Percentiles rank a stretch among this genome's conserved stretches.
phyloP scores from a whole-genome alignment of 2,888 invertebrate species.

The Sinhomidia bicolor region DNA sequence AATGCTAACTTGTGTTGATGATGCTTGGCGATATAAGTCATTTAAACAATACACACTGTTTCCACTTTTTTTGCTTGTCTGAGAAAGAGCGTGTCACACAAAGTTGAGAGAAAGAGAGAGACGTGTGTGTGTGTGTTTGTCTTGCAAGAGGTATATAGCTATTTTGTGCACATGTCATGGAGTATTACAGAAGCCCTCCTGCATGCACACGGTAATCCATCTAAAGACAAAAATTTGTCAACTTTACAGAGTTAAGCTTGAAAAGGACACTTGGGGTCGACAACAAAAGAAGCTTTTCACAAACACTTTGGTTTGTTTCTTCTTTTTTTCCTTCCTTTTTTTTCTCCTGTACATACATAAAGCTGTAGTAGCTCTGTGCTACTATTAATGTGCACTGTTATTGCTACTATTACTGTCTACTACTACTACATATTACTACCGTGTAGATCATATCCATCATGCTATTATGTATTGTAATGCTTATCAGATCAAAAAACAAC shows the following conservation, averaged over 20 bases:
- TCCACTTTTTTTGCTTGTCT: not conserved
- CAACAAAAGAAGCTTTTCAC: slow-evolving; percentile 67
- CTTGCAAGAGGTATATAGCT: not conserved
- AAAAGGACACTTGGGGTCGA: slow-evolving; percentile 69
- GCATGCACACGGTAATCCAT: slow-evolving; percentile 50
- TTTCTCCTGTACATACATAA: too few relatives aligned
- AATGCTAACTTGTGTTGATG: too few relatives aligned
- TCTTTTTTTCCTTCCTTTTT: too few relatives aligned
- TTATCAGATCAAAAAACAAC: slow-evolving; percentile 27
- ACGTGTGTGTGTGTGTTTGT: not conserved
- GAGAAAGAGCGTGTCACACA: not conserved
- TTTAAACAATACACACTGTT: not conserved
- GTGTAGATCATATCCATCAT: too few relatives aligned
- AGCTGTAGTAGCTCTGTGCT: too few relatives aligned
- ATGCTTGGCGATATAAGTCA: not conserved
- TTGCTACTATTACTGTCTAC: not conserved
- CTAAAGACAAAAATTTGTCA: slow-evolving; percentile 78
- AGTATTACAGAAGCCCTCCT: slow-evolving; percentile 6
- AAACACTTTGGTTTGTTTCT: not conserved
- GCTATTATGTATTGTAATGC: not conserved
- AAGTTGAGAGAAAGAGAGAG: not conserved
- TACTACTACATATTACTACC: too few relatives aligned
- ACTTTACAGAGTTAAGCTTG: slow-evolving; percentile 72
- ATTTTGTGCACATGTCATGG: not conserved
- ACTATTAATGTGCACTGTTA: too few relatives aligned